Percentiles rank a stretch among this genome's conserved stretches.
These are phyloP conservation scores for Dermolepida albohirtum DNA, from an alignment of 2,888 invertebrate species.

Conservation along the genomic window DNA sequence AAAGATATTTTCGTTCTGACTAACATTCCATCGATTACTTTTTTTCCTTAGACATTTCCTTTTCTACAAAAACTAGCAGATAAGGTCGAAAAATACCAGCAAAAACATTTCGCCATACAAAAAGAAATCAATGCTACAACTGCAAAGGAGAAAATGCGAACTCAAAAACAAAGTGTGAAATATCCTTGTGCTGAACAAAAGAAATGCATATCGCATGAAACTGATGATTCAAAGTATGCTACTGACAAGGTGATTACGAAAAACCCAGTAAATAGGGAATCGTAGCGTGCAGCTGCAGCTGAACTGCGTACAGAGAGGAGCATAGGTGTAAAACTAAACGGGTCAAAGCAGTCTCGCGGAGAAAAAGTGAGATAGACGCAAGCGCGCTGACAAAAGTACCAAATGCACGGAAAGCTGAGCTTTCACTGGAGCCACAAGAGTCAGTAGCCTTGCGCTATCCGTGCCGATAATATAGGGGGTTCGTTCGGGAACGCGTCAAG, in stretches of 20 bases:
- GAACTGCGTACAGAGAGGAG: conserved; percentile 50
- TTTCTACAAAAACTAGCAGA: background rate
- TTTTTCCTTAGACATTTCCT: no score
- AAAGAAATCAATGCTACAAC: background rate
- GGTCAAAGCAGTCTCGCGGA: conserved; percentile 56
- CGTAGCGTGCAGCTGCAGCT: conserved; percentile 31
- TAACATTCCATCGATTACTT: no score
- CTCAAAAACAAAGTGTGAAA: background rate
- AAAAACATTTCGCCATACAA: background rate
- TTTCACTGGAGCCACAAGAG: conserved; percentile 54
- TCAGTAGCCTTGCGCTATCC: conserved; percentile 59
- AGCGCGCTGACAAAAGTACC: conserved; percentile 48
- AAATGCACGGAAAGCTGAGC: conserved; percentile 55
- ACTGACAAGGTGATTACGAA: conserved; percentile 44
- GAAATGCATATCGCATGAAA: conserved; percentile 24
- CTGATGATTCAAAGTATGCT: conserved; percentile 23
- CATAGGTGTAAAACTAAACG: conserved; percentile 60
- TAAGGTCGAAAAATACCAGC: background rate
- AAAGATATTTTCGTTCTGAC: no score
- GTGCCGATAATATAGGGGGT: conserved; percentile 39
- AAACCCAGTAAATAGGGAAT: conserved; percentile 38
- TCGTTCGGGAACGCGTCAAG: conserved; percentile 34
- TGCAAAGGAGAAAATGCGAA: background rate
- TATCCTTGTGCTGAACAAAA: conserved; percentile 15
- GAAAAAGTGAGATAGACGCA: conserved; percentile 53